Conservation (phyloP, 2,797 vertebrate species). For the Gila robusta region DNA sequence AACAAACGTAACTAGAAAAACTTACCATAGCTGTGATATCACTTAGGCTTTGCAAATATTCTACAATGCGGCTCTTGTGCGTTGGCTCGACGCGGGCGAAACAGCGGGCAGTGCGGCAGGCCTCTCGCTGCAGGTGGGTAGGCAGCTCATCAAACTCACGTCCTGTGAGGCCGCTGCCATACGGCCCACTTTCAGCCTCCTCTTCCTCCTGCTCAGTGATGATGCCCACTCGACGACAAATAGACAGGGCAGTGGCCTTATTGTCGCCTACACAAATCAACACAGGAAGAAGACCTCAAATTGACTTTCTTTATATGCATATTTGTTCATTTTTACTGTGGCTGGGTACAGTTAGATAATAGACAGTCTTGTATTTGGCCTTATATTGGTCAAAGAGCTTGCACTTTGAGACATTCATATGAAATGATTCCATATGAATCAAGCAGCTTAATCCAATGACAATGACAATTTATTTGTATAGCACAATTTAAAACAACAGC, state of each 20-base stretch:
- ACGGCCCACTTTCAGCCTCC: conserved; percentile 66
- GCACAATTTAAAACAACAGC: no score
- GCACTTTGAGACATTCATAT: background rate
- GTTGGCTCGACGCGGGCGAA: conserved; percentile 83
- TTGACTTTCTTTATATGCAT: background rate
- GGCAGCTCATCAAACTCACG: conserved; percentile 84
- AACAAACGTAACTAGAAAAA: background rate
- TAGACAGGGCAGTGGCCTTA: conserved; percentile 83
- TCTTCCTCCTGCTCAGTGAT: conserved; percentile 84
- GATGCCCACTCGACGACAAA: conserved; percentile 83
- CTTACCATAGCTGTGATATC: conserved; percentile 85
- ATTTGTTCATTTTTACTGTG: background rate
- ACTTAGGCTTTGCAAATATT: conserved; percentile 82
- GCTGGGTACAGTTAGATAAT: background rate
- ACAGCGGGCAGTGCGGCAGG: conserved; percentile 74
- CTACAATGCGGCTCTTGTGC: conserved; percentile 84
- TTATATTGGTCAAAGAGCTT: background rate
- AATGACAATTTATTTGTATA: no score
- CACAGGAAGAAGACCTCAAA: background rate
- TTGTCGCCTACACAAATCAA: conserved; percentile 77
- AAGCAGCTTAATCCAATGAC: background rate
- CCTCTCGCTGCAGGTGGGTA: conserved; percentile 79
- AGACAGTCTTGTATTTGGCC: background rate
- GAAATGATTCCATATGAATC: background rate
- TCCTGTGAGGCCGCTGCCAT: conserved; percentile 76